Evolutionary conservation across 1,140 invertebrate genomes (phyloP), one percentile per base, ranked within the genome.

Genomic region (Episyrphus balteatus): DNA sequence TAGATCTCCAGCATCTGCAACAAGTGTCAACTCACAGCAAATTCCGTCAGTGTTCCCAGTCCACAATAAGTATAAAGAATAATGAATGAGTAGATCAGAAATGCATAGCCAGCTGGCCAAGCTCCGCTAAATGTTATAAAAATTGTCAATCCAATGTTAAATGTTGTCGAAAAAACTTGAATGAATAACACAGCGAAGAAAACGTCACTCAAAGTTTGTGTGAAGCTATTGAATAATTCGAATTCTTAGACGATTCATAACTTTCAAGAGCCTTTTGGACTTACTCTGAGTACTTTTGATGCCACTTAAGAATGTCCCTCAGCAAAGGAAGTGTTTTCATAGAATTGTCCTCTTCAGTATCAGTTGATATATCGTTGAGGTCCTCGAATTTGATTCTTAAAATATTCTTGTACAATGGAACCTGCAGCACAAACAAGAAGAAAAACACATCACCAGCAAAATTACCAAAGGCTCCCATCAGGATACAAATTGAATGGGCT

Each of bases 401-500:
- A 36, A 36, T 36, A n/a, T 36, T 15, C 5, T 36, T n/a, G 10
- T 5, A 36, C 14, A 36, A 12, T 15, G 14, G 14, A 5, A 36
- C 14, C 10, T n/a, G 12, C 14, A 36, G 14, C 12, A 36, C 5
- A 10, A n/a, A n/a, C 14, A 36, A 5, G 5, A 36, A n/a, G 14
- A 36, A 36, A 15, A n/a, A 36, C 34, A 15, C 10, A 12, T 36
- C 34, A 5, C 34, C 34, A 12, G 34, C 34, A 12, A 36, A n/a
- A 36, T 36, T 36, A 5, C 34, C 34, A 36, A 36, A 36, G 10
- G 14, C 2, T n/a, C 34, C 34, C 12, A 36, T n/a, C 12, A 36
- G 14, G 3, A 36, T 36, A 36, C 34, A 36, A 36, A 10, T 36
- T 5, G 34, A 36, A 14, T 61, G 59, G 5, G 53, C n/a, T 1